These are phyloP conservation scores for Glaucopsyche alexis DNA, from an alignment of 2,888 invertebrate species.

Conservation along the genomic window DNA sequence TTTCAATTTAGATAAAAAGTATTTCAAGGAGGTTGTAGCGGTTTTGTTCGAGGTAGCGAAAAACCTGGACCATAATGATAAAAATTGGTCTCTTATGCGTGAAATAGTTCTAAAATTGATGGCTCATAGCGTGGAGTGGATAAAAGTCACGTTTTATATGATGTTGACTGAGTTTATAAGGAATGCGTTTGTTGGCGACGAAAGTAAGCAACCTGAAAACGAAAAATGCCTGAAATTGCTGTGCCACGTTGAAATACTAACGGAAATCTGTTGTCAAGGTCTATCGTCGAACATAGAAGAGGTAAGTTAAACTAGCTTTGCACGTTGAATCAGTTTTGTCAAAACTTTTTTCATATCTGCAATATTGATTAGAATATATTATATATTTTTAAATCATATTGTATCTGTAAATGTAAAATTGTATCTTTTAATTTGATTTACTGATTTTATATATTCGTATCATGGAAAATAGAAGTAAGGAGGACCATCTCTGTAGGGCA, in stretches of 20 bases:
- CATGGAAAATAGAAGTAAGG: too few species aligned
- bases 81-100: conserved; percentile 59
- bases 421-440: too few species aligned
- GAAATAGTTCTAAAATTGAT: conserved; percentile 76
- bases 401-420: too few species aligned
- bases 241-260: conserved; percentile 78
- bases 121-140: conserved; percentile 77
- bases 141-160: conserved; percentile 77
- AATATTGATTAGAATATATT: too few species aligned
- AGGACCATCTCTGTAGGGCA: too few species aligned
- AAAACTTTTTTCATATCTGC: not conserved
- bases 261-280: conserved; percentile 83
- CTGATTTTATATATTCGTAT: too few species aligned
- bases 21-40: conserved; percentile 69
- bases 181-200: conserved; percentile 76
- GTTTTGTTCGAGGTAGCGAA: conserved; percentile 58
- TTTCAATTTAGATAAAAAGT: conserved; percentile 78
- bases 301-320: conserved; percentile 44
- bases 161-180: conserved; percentile 76
- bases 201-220: conserved; percentile 53
- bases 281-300: conserved; percentile 61
- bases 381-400: too few species aligned
- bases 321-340: conserved; percentile 20
- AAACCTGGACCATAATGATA: conserved; percentile 57
- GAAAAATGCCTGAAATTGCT: conserved; percentile 78